Base-by-base conservation (phyloP, 2,113 vertebrate genomes). In the Sylvia atricapilla region DNA sequence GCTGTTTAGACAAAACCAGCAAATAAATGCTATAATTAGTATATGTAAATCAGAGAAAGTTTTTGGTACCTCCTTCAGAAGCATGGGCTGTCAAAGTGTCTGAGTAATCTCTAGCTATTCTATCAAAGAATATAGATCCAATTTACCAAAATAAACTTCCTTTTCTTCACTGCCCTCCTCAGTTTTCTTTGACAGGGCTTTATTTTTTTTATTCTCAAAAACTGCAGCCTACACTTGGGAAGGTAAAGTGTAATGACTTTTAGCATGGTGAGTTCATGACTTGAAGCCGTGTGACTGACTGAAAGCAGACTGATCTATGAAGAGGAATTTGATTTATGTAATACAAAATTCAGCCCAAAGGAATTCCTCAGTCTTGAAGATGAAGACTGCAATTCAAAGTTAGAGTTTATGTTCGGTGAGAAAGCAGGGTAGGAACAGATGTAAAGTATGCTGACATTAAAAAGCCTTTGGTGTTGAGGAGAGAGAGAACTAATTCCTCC, bases 281-380 rank as follows among this genome's bases (percentile, higher is more conserved):
- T 68, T 84, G 44, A 84, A 91, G 87, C 35, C 0, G 1, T 46
- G 31, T 64, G 74, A 69, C 67, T 94, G 93, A 75, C 58, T 76
- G 74, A 85, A 93, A 86, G 67, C 47, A 74, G 58, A 83, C 15
- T 76, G 62, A 72, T 21, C 63, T 76, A 46, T 31, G 59, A 69
- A 80, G 56, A 94, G 30, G 12, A 86, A 73, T 87, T 74, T 74
- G 44, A 93, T 73, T 91, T 83, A 55, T 3, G 16, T 2, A 59
- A 63, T 18, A 88, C 47, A 80, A 93, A 88, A 95, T 37, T 30
- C 60, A 67, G 50, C 85, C 76, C 52, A 39, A 87, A 84, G 64
- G 63, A 97, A 80, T 59, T 84, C 86, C 28, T 92, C 79, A 89
- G 39, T 68, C 68, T 84, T 86, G 64, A 80, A 85, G 74, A 91